phyloP scores from a whole-genome alignment of 2,797 vertebrate genomes.

The Gobionotothen gibberifrons region DNA sequence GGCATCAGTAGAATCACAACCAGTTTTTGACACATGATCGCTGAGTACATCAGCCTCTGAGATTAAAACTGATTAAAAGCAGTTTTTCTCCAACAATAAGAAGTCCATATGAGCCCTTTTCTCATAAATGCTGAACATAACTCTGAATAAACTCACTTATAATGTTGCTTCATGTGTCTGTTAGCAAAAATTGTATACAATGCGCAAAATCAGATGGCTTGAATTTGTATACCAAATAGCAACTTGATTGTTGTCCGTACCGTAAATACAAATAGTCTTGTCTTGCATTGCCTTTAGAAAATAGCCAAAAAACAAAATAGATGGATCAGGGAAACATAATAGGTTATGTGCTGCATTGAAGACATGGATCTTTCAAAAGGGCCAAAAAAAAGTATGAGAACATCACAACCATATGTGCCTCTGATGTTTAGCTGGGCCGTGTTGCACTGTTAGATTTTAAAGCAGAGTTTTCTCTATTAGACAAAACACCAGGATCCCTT shows the following conservation, averaged over 20 bases:
- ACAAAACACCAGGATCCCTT: background rate
- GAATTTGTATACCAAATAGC: background rate
- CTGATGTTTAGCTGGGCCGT: background rate
- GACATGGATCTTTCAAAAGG: background rate
- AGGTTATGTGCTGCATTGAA: rapidly evolving
- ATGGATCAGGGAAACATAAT: background rate
- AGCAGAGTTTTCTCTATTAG: background rate
- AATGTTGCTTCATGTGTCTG: background rate
- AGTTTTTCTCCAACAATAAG: background rate
- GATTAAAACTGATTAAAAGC: background rate
- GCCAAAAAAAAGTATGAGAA: background rate
- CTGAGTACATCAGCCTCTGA: background rate
- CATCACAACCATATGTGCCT: background rate
- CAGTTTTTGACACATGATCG: background rate
- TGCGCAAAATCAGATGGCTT: too few relatives aligned
- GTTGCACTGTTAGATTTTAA: background rate
- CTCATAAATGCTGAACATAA: background rate
- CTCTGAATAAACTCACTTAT: background rate
- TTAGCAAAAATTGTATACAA: slow-evolving; percentile 1
- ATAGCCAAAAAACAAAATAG: background rate
- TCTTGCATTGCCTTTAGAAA: background rate
- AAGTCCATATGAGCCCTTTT: background rate
- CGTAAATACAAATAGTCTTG: background rate
- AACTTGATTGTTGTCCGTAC: background rate
- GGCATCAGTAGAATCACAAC: slow-evolving; percentile 24